phyloP scores from a whole-genome alignment of 2,113 vertebrate species.

The Falco punctatus region DNA sequence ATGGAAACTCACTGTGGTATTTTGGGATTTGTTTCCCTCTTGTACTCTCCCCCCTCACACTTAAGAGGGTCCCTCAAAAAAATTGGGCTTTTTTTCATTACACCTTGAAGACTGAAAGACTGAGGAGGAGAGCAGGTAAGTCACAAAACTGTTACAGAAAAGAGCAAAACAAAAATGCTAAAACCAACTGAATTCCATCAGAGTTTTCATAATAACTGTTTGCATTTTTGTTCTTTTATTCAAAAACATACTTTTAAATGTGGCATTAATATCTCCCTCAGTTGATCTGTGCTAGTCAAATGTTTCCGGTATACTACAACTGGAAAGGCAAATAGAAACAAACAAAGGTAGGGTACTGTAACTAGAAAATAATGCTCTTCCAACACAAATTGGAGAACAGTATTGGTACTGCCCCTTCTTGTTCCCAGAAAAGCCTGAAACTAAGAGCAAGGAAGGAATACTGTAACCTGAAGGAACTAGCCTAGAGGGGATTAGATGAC shows the following conservation, averaged over 20 bases:
- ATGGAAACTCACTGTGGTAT: background rate
- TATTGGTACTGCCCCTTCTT: background rate
- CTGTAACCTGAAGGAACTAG: background rate
- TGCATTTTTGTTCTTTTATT: background rate
- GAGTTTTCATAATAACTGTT: background rate
- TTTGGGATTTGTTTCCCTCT: background rate
- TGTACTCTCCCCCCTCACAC: background rate
- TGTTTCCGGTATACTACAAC: background rate
- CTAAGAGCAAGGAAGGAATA: background rate
- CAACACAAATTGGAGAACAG: background rate
- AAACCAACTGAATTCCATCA: background rate
- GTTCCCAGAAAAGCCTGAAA: background rate
- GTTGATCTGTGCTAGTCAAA: background rate
- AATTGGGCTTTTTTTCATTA: background rate
- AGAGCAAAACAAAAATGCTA: background rate
- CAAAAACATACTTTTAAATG: background rate
- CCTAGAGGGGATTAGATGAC: fast-evolving
- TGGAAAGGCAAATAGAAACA: background rate
- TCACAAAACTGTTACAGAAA: background rate
- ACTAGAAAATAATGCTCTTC: background rate
- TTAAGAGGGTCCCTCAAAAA: background rate
- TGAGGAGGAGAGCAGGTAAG: background rate
- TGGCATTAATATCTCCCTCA: background rate
- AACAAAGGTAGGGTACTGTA: background rate
- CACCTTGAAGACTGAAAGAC: background rate